Conservation (phyloP, 1,140 invertebrate species). For the Anastrepha ludens region DNA sequence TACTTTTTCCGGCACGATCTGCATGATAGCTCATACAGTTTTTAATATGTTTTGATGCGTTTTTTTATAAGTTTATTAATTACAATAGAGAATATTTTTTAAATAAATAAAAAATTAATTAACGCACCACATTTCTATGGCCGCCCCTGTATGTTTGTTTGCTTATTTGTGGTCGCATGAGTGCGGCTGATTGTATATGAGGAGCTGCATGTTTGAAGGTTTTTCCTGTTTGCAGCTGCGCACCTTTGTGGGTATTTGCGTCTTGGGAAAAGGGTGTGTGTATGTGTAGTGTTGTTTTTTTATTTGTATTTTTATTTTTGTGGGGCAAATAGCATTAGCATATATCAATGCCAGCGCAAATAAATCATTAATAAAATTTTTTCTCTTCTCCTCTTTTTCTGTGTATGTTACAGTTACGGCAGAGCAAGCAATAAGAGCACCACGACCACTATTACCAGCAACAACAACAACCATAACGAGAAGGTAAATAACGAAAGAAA, state of each 20-base stretch:
- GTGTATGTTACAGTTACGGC: constrained; percentile 68
- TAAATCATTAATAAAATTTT: constrained; percentile 73
- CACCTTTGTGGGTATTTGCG: constrained; percentile 14
- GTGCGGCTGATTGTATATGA: background rate
- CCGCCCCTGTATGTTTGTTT: background rate
- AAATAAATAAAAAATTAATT: too few species aligned
- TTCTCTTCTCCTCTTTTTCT: constrained; percentile 54
- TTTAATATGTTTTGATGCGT: too few species aligned
- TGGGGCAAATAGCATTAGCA: constrained; percentile 69
- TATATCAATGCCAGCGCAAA: constrained; percentile 74
- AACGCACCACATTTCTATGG: background rate
- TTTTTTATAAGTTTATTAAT: too few species aligned
- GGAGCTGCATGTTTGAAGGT: background rate
- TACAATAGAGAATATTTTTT: too few species aligned
- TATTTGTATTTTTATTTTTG: constrained; percentile 20
- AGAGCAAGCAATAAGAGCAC: constrained; percentile 10
- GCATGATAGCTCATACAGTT: too few species aligned
- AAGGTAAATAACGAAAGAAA: background rate
- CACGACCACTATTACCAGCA: background rate
- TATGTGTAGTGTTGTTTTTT: background rate
- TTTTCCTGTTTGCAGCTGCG: constrained; percentile 34
- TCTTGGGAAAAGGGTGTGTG: background rate
- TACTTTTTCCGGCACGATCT: too few species aligned
- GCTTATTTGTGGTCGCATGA: background rate
- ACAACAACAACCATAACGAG: background rate